Base-by-base conservation (phyloP, 2,888 invertebrate genomes). In the Zygaena filipendulae region DNA sequence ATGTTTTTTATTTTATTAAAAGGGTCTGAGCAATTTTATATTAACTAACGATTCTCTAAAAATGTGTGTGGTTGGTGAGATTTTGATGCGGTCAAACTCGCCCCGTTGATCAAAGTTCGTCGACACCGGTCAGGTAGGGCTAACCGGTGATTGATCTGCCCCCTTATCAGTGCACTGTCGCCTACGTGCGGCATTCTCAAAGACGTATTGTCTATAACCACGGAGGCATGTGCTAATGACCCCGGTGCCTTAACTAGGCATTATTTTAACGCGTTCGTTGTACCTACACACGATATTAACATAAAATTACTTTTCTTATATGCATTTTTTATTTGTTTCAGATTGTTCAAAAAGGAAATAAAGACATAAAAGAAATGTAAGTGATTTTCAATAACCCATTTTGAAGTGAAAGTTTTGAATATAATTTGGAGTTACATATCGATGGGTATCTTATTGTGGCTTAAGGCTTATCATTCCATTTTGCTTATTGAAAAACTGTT, bases 141-240 rank as follows among this genome's bases (percentile, higher is more conserved):
- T 52, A 52, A 53, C 48, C 56, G 59, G 72, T 79, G 79, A 79
- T 79, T 75, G 79, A 79, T 79, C 71, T 70, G 59, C 49, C 48
- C 58, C 61, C 72, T 75, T 77, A 77, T 77, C 79, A 74, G 52
- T 49, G 52, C 57, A 52, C 55, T 64, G 72, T 72, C 72, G 69
- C 70, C 72, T 69, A 67, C 66, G 59, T 60, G 63, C 74, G 79
- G 75, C 70, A 46, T 55, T 54, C 62, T 75, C 77, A 77, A 79
- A 77, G 74, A 56, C 58, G 58, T 59, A 75, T 71, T 75, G 75
- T 77, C 63, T 63, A 45, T 50, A 54, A 42, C 49, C 56, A 55
- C 46, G 48, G 48, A 59, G 55, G 51, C 57, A 52, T 62, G 53
- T 55, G 53, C 53, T 69, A 62, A 68, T 67, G 62, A 49, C 44